Evolutionary conservation across 2,888 invertebrate genomes (phyloP).

Genomic region (Stenodema calcarata): DNA sequence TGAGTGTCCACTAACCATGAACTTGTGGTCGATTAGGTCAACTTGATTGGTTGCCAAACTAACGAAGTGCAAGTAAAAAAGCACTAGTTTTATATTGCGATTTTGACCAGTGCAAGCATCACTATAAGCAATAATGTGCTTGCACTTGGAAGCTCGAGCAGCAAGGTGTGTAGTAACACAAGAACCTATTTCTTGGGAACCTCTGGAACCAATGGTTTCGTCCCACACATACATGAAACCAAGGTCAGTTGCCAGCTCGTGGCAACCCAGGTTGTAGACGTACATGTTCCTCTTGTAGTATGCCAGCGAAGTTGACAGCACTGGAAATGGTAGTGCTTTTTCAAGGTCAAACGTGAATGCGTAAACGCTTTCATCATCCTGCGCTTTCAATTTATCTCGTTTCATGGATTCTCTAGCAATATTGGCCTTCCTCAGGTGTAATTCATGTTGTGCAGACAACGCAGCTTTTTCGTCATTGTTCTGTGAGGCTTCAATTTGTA

Average conservation of each 20-base stretch:
- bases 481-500: background rate
- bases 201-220: conserved; percentile 56
- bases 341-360: conserved; percentile 26
- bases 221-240: conserved; percentile 59
- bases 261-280: conserved; percentile 57
- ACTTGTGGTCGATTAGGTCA: too few relatives aligned
- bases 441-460: background rate
- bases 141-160: background rate
- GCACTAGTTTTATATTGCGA: background rate
- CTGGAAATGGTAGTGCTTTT: conserved; percentile 41
- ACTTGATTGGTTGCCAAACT: too few relatives aligned
- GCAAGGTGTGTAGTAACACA: conserved; percentile 38
- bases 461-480: background rate
- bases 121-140: background rate
- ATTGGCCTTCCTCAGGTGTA: conserved; percentile 14
- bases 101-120: background rate
- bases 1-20: too few relatives aligned
- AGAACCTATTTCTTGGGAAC: conserved; percentile 39
- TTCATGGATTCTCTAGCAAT: background rate
- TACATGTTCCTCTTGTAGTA: conserved; percentile 59
- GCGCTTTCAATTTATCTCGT: background rate
- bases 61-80: conserved; percentile 56
- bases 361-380: conserved; percentile 24
- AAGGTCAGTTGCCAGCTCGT: conserved; percentile 57
- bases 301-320: conserved; percentile 47